Conservation (phyloP, 2,113 vertebrate species). For the Ophiodon elongatus region DNA sequence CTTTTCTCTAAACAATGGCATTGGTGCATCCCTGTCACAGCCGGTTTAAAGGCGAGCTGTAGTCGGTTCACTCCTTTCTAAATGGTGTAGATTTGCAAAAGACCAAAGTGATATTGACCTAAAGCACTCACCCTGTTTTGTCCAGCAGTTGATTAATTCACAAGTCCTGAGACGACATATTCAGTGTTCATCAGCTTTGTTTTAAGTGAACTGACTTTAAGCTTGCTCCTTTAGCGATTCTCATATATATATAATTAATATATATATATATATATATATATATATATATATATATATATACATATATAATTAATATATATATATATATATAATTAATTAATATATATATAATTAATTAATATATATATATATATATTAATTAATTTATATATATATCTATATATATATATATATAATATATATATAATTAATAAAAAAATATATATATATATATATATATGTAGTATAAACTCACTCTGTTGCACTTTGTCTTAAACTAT, state of each 20-base stretch:
- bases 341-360: neutral
- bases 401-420: neutral
- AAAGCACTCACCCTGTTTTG: neutral
- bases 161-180: neutral
- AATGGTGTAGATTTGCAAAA: constrained; percentile 20
- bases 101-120: constrained; percentile 43
- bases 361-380: neutral
- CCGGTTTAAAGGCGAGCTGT: neutral
- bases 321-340: too few relatives aligned
- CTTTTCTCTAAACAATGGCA: neutral
- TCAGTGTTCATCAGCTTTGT: neutral
- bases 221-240: neutral
- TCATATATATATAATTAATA: neutral
- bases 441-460: neutral
- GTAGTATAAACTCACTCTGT: constrained; percentile 8
- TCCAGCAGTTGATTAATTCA: neutral
- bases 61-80: constrained; percentile 1
- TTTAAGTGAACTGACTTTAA: neutral
- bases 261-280: neutral
- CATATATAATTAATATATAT: too few relatives aligned
- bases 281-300: neutral
- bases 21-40: constrained; percentile 4
- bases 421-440: too few relatives aligned
- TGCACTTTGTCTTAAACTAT: constrained; percentile 46
- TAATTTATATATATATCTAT: neutral